Base-by-base conservation (phyloP, 2,888 invertebrate genomes). In the Ennomos quercinarius region DNA sequence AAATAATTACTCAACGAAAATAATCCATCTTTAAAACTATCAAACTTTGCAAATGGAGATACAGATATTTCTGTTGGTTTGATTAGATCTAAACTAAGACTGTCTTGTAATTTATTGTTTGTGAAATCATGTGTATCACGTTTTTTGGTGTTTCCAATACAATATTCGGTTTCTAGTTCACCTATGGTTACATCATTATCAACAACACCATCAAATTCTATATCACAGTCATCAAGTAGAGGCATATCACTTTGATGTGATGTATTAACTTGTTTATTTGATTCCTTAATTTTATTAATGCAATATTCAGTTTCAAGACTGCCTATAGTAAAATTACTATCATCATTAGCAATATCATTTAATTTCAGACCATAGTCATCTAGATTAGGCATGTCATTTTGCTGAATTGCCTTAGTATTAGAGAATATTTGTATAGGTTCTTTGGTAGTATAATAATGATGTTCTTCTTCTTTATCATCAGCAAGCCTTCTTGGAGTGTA, bases 401-500 rank as follows among this genome's bases (percentile, higher is more conserved):
- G 41, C 8, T 51, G 58, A 39, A 39, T 3, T 13, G 42, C 46
- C 35, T 34, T 35, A n/a, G 48, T 27, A 10, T 52, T 51, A 9
- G 60, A 42, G 5, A 42, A 48, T 34, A 45, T 45, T 8, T 61
- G 39, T 17, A 43, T 53, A 9, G 50, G 50, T 37, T 66, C 40
- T 48, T 57, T 62, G 6, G 55, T 50, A 10, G 49, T 47, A 36
- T 60, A 37, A 52, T 55, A 64, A 48, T 61, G 62, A n/a, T 55
- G 39, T 40, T 70, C 63, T 10, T 64, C 54, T 13, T 68, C 66
- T 50, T 66, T 68, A 6, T 66, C 65, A 39, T 73, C 67, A 9
- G 53, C 41, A 8, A 67, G 45, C 63, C 70, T 81, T 41, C 61
- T 81, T 42, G 84, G 85, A 10, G 82, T 80, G 59, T 78, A 81